Conservation (phyloP, 2,888 invertebrate species). For the Chaetoderma sp. region DNA sequence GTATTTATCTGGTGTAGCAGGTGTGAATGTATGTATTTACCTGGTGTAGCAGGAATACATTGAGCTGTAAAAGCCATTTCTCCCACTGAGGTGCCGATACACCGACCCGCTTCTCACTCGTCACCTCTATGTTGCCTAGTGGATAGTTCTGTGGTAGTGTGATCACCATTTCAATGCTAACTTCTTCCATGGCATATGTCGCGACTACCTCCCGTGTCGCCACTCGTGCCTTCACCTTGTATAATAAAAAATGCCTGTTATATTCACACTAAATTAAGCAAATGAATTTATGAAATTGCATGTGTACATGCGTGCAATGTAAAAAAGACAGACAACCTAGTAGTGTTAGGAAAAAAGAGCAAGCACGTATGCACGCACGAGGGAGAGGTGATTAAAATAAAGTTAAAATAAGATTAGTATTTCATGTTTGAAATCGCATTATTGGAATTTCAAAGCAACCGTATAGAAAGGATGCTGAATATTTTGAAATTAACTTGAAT, state of each 20-base stretch:
- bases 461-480: too few species aligned
- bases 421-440: too few species aligned
- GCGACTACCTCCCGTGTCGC: constrained; percentile 84
- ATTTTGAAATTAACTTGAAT: too few species aligned
- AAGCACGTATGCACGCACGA: too few species aligned
- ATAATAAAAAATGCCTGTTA: too few species aligned
- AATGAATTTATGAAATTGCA: neutral
- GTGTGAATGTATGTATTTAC: too few species aligned
- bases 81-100: constrained; percentile 80
- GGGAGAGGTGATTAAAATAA: too few species aligned
- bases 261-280: too few species aligned
- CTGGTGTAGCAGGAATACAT: constrained; percentile 88
- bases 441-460: too few species aligned
- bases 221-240: constrained; percentile 81
- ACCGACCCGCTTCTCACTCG: constrained; percentile 74
- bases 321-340: neutral
- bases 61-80: constrained; percentile 84
- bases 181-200: constrained; percentile 77
- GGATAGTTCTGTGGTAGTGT: constrained; percentile 87
- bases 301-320: neutral
- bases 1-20: too few species aligned
- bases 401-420: too few species aligned
- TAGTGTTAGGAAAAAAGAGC: too few species aligned
- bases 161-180: constrained; percentile 81
- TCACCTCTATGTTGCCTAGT: constrained; percentile 80